These are phyloP conservation scores for Sorex araneus DNA, from an alignment of 2,113 vertebrate species.

Conservation along the genomic window DNA sequence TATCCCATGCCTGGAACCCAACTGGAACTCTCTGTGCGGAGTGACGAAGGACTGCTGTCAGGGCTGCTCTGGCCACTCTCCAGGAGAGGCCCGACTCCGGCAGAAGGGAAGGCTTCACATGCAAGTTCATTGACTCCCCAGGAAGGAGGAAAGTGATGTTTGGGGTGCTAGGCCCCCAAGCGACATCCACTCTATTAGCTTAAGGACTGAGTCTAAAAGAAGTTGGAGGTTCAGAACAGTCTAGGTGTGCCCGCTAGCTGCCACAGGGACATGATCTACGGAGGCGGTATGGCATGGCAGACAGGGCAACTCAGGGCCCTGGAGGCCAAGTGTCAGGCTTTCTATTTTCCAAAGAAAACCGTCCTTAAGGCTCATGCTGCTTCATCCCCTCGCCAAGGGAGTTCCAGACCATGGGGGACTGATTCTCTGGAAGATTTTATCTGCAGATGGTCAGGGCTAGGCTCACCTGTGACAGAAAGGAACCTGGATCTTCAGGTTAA, in stretches of 20 bases:
- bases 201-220: not conserved
- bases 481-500: not conserved
- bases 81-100: not conserved
- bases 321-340: not conserved
- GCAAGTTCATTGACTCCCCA: not conserved
- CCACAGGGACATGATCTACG: not conserved
- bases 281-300: not conserved
- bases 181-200: conserved; percentile 9
- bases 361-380: accelerated
- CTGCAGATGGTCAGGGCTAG: not conserved
- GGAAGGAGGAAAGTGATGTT: not conserved
- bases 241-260: not conserved
- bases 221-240: not conserved
- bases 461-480: not conserved
- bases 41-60: not conserved
- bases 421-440: not conserved
- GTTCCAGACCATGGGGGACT: accelerated
- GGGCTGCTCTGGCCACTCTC: not conserved
- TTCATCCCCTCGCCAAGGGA: not conserved
- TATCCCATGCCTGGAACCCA: not conserved
- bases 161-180: not conserved
- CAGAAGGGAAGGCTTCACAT: not conserved
- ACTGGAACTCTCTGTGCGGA: not conserved
- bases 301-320: not conserved
- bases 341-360: not conserved